A percentile compares a stretch with the other conserved stretches of the same genome.
phyloP scores from a whole-genome alignment of 2,888 invertebrate genomes.

The Amblyjoppa fuscipennis region DNA sequence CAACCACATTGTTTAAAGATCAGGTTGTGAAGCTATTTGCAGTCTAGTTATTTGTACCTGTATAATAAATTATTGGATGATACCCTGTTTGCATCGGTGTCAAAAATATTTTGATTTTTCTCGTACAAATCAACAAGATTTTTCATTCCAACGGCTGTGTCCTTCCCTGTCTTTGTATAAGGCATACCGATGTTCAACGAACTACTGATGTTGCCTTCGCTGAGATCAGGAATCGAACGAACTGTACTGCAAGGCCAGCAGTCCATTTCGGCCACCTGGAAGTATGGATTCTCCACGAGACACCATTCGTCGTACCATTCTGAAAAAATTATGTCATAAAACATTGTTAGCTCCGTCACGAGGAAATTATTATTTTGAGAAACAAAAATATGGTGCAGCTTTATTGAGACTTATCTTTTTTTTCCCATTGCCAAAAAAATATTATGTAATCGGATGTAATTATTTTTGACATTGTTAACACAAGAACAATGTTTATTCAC shows the following conservation, averaged over 20 bases:
- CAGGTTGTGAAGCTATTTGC: background rate
- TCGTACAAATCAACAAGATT: constrained; percentile 87
- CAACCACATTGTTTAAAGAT: background rate
- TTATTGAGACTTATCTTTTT: background rate
- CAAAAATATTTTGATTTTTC: constrained; percentile 87
- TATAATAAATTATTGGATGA: constrained; percentile 80
- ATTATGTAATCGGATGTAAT: constrained; percentile 25
- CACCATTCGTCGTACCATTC: constrained; percentile 95
- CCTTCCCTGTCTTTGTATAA: constrained; percentile 88
- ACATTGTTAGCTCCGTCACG: background rate
- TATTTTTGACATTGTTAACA: background rate
- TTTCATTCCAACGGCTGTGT: constrained; percentile 86
- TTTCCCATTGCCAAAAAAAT: constrained; percentile 33
- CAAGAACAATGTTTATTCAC: background rate
- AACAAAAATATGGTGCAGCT: background rate
- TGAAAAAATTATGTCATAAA: constrained; percentile 82
- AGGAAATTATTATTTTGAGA: background rate
- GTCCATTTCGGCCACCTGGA: constrained; percentile 92
- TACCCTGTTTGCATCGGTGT: constrained; percentile 88
- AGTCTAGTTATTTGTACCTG: constrained; percentile 72
- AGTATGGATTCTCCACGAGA: constrained; percentile 93
- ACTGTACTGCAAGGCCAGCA: constrained; percentile 93
- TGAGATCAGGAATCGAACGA: constrained; percentile 89
- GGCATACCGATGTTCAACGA: constrained; percentile 87
- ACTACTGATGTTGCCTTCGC: constrained; percentile 86